phyloP scores from a whole-genome alignment of 2,113 vertebrate genomes.

The Corythoichthys intestinalis region DNA sequence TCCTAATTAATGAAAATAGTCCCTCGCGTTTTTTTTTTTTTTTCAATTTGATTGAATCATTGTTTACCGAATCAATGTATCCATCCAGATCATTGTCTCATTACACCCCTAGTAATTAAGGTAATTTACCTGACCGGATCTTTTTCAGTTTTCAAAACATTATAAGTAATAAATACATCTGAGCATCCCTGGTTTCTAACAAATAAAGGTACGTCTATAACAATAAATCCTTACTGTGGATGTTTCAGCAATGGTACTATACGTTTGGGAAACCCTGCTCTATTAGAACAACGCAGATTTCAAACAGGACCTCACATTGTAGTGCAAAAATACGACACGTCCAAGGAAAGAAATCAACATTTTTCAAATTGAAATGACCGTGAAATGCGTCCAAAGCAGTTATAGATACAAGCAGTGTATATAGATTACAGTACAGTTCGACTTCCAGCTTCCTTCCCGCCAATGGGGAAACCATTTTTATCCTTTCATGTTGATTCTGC shows the following conservation, averaged over 20 bases:
- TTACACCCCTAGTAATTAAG: no score
- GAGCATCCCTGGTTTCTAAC: slow-evolving; percentile 54
- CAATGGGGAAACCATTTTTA: slow-evolving; percentile 10
- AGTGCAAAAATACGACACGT: slow-evolving; percentile 60
- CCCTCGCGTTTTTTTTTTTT: no score
- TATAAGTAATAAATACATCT: neutral
- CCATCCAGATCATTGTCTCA: no score
- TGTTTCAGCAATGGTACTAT: neutral
- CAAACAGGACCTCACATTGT: slow-evolving; percentile 55
- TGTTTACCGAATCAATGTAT: no score
- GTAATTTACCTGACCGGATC: no score
- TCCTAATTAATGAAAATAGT: no score
- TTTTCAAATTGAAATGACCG: slow-evolving; percentile 10
- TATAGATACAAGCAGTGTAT: slow-evolving; percentile 31
- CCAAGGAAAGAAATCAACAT: neutral
- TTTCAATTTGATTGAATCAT: no score
- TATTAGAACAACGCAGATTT: slow-evolving; percentile 35
- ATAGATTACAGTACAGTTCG: slow-evolving; percentile 57
- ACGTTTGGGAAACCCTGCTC: neutral
- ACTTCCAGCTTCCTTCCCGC: slow-evolving; percentile 47
- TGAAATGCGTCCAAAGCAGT: slow-evolving; percentile 40
- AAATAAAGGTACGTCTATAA: slow-evolving; percentile 45
- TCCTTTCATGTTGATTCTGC: slow-evolving; percentile 44
- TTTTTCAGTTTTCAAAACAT: no score
- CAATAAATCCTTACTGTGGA: neutral